Base-by-base conservation (phyloP, 2,113 vertebrate genomes). In the Mormoops blainvillei region DNA sequence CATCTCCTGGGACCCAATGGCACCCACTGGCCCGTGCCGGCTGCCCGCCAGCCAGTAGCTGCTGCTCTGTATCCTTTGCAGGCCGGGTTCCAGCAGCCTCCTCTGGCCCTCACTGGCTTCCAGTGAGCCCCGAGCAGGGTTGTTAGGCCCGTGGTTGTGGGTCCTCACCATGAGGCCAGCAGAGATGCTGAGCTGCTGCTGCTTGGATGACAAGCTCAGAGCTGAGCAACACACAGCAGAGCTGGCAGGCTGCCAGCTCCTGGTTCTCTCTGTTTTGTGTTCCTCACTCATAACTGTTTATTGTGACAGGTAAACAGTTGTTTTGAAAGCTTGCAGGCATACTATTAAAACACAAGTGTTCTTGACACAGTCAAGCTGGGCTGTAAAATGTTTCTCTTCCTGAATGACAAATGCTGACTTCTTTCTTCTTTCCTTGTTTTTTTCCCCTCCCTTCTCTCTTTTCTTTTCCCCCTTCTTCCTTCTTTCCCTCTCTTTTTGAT, bases 251-350 rank as follows among this genome's bases (percentile, higher is more conserved):
- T 96, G 98, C 98, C 98, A 98, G 96, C 92, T 68, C 97, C 38
- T 50, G 92, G 97, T 97, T 98, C 97, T 97, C 96, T 98, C 96
- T 98, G 98, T 98, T 98, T 98, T 98, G 98, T 98, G 98, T 98
- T 98, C 98, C 98, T 98, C 98, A 97, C 98, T 98, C 98, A 97
- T 97, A 98, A 98, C 98, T 98, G 98, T 98, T 98, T 98, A 98
- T 98, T 99, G 98, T 99, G 98, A 98, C 98, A 98, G 98, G 98
- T 98, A 98, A 98, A 99, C 98, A 98, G 98, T 98, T 98, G 98
- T 98, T 98, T 98, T 98, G 98, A 98, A 98, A 98, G 98, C 98
- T 98, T 97, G 96, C 97, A 98, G 98, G 97, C 98, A 84, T 97
- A 97, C 98, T 98, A 98, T 99, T 99, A 98, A 99, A 98, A 98